A percentile compares a stretch with the other conserved stretches of the same genome.
These are phyloP conservation scores for Habrosyne pyritoides DNA, from an alignment of 2,888 invertebrate genomes.

Conservation along the genomic window DNA sequence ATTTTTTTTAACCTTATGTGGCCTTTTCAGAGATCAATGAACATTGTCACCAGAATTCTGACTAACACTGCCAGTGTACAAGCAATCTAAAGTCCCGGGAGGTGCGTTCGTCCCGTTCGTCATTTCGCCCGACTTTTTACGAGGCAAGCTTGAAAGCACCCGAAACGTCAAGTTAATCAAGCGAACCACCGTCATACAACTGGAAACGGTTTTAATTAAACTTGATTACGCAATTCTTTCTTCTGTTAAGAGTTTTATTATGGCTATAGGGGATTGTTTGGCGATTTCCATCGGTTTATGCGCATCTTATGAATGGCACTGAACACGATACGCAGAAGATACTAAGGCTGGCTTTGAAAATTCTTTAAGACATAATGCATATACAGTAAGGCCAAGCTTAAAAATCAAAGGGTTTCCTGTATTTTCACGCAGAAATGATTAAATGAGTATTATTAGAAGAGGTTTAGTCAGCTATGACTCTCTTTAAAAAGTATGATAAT, in stretches of 20 bases:
- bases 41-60: background rate
- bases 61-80: conserved; percentile 20
- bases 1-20: no score
- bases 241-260: conserved; percentile 50
- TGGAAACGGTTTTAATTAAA: conserved; percentile 74
- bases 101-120: conserved; percentile 42
- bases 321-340: no score
- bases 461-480: no score
- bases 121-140: conserved; percentile 56
- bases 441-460: no score
- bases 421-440: no score
- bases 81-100: conserved; percentile 22
- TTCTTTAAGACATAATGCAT: no score
- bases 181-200: conserved; percentile 43
- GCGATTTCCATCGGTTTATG: conserved; percentile 16
- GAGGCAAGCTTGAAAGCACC: conserved; percentile 37
- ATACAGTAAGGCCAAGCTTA: no score
- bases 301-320: background rate
- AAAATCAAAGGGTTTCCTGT: no score
- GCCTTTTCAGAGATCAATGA: no score
- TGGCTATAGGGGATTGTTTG: conserved; percentile 2
- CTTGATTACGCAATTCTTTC: conserved; percentile 61
- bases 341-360: no score
- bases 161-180: conserved; percentile 66
- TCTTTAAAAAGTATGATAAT: no score